These are phyloP conservation scores for Hyposoter dolosus DNA, from an alignment of 2,888 invertebrate species.

Conservation along the genomic window DNA sequence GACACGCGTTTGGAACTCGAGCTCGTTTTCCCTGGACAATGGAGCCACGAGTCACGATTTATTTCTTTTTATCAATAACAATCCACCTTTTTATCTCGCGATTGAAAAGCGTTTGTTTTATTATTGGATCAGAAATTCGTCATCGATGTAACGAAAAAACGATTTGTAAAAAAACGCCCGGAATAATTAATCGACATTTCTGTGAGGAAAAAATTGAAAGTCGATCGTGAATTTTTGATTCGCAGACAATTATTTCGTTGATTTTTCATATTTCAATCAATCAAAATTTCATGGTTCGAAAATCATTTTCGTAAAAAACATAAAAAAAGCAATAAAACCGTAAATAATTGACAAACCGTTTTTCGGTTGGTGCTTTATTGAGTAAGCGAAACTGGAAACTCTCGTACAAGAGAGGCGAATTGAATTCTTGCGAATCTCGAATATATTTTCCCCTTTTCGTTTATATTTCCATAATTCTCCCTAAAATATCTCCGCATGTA, in stretches of 20 bases:
- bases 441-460: conserved; percentile 20
- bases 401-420: conserved; percentile 19
- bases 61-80: not conserved
- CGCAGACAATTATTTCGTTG: not conserved
- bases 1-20: conserved; percentile 28
- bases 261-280: not conserved
- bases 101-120: not conserved
- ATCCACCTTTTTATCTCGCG: not conserved
- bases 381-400: conserved; percentile 33
- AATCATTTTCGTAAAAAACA: not conserved
- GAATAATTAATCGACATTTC: not conserved
- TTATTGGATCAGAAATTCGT: not conserved
- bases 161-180: not conserved
- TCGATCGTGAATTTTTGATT: not conserved
- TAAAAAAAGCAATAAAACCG: not conserved
- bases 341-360: conserved; percentile 29
- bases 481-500: not conserved
- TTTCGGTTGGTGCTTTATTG: conserved; percentile 17
- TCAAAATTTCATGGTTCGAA: not conserved
- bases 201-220: not conserved
- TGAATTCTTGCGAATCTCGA: conserved; percentile 40
- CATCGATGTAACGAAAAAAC: not conserved
- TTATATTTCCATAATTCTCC: conserved; percentile 24
- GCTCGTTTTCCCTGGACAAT: conserved; percentile 38
- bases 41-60: conserved; percentile 43